phyloP scores from a whole-genome alignment of 2,888 invertebrate species.

The Trachelus iudaicus region DNA sequence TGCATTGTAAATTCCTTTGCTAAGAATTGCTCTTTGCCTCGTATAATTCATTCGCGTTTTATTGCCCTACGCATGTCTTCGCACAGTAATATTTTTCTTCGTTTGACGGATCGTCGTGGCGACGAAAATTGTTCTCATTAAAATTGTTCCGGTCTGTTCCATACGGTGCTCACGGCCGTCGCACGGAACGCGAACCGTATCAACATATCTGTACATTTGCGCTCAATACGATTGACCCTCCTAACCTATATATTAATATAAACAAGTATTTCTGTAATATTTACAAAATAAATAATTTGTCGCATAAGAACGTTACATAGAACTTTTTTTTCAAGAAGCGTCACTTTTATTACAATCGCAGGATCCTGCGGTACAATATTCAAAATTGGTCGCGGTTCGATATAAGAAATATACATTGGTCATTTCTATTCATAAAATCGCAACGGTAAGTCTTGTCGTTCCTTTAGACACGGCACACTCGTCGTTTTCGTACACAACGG shows the following conservation, averaged over 20 bases:
- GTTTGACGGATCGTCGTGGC: conserved; percentile 26
- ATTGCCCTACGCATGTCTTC: not conserved
- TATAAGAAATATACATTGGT: not conserved
- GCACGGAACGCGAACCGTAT: conserved; percentile 50
- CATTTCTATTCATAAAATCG: not conserved
- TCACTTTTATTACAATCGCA: not conserved
- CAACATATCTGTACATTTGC: conserved; percentile 38
- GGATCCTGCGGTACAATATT: not conserved
- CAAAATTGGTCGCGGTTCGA: not conserved
- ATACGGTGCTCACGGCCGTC: conserved; percentile 51
- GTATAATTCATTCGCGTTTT: not conserved
- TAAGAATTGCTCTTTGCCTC: not conserved
- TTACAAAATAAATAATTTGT: not conserved
- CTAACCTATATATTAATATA: conserved; percentile 43
- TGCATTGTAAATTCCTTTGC: not conserved
- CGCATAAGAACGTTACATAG: not conserved
- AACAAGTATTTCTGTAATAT: not conserved
- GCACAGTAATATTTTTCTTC: not conserved
- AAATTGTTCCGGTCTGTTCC: conserved; percentile 52
- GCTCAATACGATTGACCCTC: conserved; percentile 36
- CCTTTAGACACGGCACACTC: not conserved
- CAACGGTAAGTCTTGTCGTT: not conserved
- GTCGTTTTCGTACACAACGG: not conserved
- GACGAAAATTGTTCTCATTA: conserved; percentile 49
- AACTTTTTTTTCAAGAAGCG: not conserved